phyloP scores from a whole-genome alignment of 2,113 vertebrate species.

The Phainopepla nitens region DNA sequence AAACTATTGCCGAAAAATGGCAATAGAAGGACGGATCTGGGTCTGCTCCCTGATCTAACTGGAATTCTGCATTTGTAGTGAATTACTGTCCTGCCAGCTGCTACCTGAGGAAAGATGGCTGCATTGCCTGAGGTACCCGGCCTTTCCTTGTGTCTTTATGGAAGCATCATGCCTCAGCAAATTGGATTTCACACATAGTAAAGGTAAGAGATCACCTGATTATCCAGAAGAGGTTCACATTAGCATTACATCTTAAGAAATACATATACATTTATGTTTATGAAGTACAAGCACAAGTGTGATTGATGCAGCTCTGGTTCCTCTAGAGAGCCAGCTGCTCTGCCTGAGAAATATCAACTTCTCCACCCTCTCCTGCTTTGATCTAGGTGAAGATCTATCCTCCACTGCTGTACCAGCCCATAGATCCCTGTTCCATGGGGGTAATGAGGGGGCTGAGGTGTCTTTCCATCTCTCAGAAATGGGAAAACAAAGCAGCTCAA shows the following conservation, averaged over 20 bases:
- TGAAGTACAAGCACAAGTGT: neutral
- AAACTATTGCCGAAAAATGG: neutral
- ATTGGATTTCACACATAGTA: neutral
- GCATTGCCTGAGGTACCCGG: neutral
- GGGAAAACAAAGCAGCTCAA: neutral
- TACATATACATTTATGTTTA: neutral
- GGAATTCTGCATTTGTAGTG: neutral
- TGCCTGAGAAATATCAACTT: constrained; percentile 55
- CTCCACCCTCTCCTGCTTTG: constrained; percentile 29
- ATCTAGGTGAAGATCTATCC: constrained; percentile 61
- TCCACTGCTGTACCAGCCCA: constrained; percentile 53
- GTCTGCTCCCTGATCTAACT: neutral
- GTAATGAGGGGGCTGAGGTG: neutral
- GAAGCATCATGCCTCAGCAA: neutral
- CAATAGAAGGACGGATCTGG: neutral
- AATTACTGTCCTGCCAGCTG: neutral
- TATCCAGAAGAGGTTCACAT: constrained; percentile 70
- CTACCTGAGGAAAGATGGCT: neutral
- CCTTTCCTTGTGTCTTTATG: neutral
- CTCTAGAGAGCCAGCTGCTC: constrained; percentile 65
- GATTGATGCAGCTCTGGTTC: constrained; percentile 66
- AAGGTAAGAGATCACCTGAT: constrained; percentile 64
- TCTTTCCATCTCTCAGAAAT: constrained; percentile 53
- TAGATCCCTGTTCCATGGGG: constrained; percentile 51
- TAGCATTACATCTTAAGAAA: constrained; percentile 71